These are phyloP conservation scores for Trachymyrmex cornetzi DNA, from an alignment of 1,140 invertebrate species.

Conservation along the genomic window DNA sequence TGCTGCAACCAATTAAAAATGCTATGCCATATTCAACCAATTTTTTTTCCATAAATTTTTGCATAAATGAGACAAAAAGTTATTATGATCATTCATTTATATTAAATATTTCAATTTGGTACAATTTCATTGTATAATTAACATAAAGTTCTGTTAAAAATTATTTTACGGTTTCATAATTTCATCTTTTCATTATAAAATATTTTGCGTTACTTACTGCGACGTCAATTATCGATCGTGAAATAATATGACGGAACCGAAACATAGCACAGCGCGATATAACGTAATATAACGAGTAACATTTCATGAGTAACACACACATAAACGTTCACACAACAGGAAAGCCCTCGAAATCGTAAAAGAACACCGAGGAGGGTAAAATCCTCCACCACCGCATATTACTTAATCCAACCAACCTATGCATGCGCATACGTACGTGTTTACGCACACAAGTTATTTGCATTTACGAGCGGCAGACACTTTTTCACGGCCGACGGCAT, in stretches of 20 bases:
- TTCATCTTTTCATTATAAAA: not conserved
- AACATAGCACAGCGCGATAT: not conserved
- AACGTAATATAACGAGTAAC: constrained; percentile 12
- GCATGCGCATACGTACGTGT: constrained; percentile 4
- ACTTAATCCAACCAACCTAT: constrained; percentile 44
- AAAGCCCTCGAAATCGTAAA: constrained; percentile 37
- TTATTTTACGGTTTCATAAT: not conserved
- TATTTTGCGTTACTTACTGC: not conserved
- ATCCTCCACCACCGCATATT: constrained; percentile 5
- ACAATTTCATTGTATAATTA: not conserved
- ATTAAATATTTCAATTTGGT: not conserved
- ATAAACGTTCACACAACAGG: not conserved
- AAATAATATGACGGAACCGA: constrained; percentile 18
- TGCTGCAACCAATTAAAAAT: no score
- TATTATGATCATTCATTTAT: not conserved
- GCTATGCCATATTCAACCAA: no score
- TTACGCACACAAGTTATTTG: constrained; percentile 74
- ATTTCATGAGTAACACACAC: not conserved
- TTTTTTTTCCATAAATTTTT: no score
- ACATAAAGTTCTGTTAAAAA: not conserved
- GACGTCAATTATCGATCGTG: constrained; percentile 10
- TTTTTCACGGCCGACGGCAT: constrained; percentile 78
- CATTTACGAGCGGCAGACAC: constrained; percentile 77
- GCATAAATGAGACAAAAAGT: not conserved
- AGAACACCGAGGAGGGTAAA: constrained; percentile 21